Percentiles rank a stretch among this genome's conserved stretches.
phyloP scores from a whole-genome alignment of 2,113 vertebrate species.

The Xenotilapia leptura region DNA sequence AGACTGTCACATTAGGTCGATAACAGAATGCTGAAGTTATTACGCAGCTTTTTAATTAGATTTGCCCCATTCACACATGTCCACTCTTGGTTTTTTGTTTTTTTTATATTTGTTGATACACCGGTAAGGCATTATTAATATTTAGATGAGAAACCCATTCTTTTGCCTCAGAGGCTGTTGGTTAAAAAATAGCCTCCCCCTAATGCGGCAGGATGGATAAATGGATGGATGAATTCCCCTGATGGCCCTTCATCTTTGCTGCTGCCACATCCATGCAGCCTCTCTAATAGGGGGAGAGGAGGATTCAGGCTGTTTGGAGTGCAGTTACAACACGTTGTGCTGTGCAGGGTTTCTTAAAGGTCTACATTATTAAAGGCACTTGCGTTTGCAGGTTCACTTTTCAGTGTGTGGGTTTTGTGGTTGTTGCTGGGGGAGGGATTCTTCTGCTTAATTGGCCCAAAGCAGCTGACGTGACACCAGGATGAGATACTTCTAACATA shows the following conservation, averaged over 20 bases:
- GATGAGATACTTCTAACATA: background rate
- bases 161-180: conserved; percentile 45
- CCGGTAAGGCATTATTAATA: conserved; percentile 57
- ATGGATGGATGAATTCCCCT: conserved; percentile 38
- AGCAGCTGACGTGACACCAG: background rate
- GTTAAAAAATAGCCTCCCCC: conserved; percentile 8
- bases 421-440: background rate
- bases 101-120: conserved; percentile 9
- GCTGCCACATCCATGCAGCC: background rate
- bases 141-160: conserved; percentile 57
- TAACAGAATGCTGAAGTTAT: conserved; percentile 40
- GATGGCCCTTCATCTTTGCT: conserved; percentile 44
- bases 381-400: background rate
- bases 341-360: background rate
- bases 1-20: conserved; percentile 26
- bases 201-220: background rate
- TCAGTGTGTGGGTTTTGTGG: background rate
- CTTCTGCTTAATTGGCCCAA: background rate
- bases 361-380: background rate
- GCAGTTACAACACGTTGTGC: background rate
- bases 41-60: conserved; percentile 60
- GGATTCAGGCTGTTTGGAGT: background rate
- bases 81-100: background rate
- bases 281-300: conserved; percentile 10
- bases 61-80: conserved; percentile 23